A percentile compares a stretch with the other conserved stretches of the same genome.
Evolutionary conservation across 1,140 invertebrate genomes (phyloP).

Genomic region (Zaprionus davidi): DNA sequence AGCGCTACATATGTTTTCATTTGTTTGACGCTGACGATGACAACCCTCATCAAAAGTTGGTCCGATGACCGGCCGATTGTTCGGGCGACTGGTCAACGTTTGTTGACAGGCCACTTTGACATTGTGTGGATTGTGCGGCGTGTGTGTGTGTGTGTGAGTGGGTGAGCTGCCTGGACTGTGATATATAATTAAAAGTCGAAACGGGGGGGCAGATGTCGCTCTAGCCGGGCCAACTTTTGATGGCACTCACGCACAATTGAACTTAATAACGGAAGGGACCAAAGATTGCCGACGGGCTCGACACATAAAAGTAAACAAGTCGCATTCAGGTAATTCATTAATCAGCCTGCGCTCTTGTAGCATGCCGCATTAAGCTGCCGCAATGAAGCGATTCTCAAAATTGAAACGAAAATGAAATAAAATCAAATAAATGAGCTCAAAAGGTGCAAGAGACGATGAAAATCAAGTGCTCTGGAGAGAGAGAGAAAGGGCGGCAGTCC

Average conservation of each 20-base stretch:
- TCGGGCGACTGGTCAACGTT: conserved; percentile 69
- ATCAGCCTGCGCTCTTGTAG: conserved; percentile 29
- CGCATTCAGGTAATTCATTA: conserved; percentile 78
- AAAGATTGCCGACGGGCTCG: conserved; percentile 64
- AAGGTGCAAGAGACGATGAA: conserved; percentile 74
- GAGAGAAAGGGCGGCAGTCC: conserved; percentile 7
- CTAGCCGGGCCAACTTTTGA: conserved; percentile 66
- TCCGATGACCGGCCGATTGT: conserved; percentile 74
- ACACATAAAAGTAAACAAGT: conserved; percentile 73
- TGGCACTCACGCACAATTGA: conserved; percentile 69
- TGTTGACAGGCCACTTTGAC: conserved; percentile 80
- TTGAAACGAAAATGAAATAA: conserved; percentile 36
- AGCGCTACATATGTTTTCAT: conserved; percentile 80
- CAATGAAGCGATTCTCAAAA: conserved; percentile 40
- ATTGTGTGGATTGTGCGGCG: conserved; percentile 20
- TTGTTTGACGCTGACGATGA: conserved; percentile 81
- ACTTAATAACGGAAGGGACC: conserved; percentile 70
- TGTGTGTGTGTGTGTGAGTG: conserved; percentile 7
- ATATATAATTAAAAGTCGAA: conserved; percentile 72
- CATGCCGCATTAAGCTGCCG: conserved; percentile 20
- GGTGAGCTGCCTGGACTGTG: conserved; percentile 30
- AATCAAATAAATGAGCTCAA: conserved; percentile 19
- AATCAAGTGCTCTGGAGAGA: conserved; percentile 51
- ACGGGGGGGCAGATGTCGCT: conserved; percentile 7
- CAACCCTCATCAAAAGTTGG: conserved; percentile 80